A percentile compares a stretch with the other conserved stretches of the same genome.
Evolutionary conservation across 2,888 invertebrate species (phyloP).

Genomic region (Boloria euphrosyne): DNA sequence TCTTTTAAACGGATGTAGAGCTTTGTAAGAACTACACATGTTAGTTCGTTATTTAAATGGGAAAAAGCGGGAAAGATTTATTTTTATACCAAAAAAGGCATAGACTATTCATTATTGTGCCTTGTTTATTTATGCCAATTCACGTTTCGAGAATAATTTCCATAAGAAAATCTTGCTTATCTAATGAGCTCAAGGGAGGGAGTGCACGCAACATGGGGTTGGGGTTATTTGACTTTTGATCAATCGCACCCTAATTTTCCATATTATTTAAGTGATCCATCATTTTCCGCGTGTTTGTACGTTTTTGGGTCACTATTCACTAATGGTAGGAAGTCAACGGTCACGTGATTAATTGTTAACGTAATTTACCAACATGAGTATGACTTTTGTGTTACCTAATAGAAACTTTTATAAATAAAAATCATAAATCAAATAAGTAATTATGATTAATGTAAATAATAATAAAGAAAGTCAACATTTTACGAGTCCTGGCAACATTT

Average conservation of each 20-base stretch:
- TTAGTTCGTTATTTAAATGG: too few relatives aligned
- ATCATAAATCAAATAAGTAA: too few relatives aligned
- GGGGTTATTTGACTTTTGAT: conserved; percentile 24
- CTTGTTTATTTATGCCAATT: conserved; percentile 14
- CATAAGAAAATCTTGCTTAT: conserved; percentile 18
- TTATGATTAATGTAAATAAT: too few relatives aligned
- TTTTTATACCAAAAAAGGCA: background rate
- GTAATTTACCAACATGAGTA: background rate
- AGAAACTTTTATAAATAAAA: background rate
- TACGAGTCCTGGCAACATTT: too few relatives aligned
- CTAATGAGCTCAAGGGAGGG: conserved; percentile 17
- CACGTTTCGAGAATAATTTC: conserved; percentile 16
- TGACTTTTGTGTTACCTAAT: conserved; percentile 1
- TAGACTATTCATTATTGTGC: background rate
- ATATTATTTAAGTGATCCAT: conserved; percentile 32
- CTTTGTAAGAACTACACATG: too few relatives aligned
- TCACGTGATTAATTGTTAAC: conserved; percentile 23
- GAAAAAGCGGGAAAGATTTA: too few relatives aligned
- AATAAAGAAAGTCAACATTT: too few relatives aligned
- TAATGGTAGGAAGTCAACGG: conserved; percentile 16
- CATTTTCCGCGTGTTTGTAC: conserved; percentile 26
- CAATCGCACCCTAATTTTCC: conserved; percentile 22
- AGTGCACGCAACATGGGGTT: conserved; percentile 12
- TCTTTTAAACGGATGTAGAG: too few relatives aligned
- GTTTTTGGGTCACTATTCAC: conserved; percentile 33